These are phyloP conservation scores for Zosterops borbonicus DNA, from an alignment of 2,113 vertebrate genomes.

Conservation along the genomic window DNA sequence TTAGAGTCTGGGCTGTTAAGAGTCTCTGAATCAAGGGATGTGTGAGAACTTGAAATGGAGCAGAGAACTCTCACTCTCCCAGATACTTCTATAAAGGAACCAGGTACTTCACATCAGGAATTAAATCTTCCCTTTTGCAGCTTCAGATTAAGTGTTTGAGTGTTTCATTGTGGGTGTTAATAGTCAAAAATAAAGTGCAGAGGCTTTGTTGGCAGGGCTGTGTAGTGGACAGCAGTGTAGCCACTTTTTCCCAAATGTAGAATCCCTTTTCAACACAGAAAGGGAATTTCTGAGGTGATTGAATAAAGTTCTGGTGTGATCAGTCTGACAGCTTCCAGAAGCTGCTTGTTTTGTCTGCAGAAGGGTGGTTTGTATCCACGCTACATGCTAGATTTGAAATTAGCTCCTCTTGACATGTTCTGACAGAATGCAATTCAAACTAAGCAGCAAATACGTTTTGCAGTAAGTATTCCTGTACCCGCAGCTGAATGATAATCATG, in stretches of 20 bases:
- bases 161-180: background rate
- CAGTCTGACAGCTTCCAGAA: background rate
- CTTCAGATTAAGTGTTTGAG: background rate
- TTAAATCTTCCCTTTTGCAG: background rate
- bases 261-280: background rate
- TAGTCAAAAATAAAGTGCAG: background rate
- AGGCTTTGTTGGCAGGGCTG: background rate
- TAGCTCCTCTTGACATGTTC: background rate
- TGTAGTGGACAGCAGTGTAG: background rate
- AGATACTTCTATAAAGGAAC: background rate
- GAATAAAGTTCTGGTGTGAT: background rate
- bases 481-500: background rate
- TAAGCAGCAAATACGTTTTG: background rate
- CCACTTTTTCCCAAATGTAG: background rate
- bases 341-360: background rate
- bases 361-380: background rate
- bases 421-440: slow-evolving; percentile 7
- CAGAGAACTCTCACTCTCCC: background rate
- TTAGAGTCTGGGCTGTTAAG: background rate
- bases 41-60: background rate
- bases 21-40: background rate
- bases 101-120: background rate
- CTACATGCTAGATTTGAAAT: slow-evolving; percentile 25
- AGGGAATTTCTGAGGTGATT: background rate
- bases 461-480: background rate